Base-by-base conservation (phyloP, 2,888 invertebrate species). In the Morpho helenor region DNA sequence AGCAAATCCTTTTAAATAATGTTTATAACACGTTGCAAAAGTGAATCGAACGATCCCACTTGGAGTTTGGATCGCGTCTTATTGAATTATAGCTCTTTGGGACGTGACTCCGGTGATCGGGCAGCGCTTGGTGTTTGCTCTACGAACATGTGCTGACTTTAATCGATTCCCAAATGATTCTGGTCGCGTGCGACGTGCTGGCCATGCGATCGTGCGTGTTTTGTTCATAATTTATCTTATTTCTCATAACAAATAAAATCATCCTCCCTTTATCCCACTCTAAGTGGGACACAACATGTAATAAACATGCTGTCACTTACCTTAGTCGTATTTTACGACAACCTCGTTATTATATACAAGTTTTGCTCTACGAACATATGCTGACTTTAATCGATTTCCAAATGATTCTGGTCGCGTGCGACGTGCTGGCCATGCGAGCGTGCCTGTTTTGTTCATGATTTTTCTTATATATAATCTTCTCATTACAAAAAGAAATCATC, bases 161-260 rank as follows among this genome's bases (percentile, higher is more conserved):
- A 84, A 85, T 84, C 82, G 82, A 80, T 82, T 81, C 72, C 73
- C 74, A 74, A 79, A 77, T 76, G 77, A 82, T 82, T 80, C 79
- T 72, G 68, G 74, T 79, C 77, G 75, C 74, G 70, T 72, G 68
- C 68, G 68, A 59, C 58, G 66, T 59, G 66, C 61, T 56, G 62
- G 56, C 56, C 68, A 3, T 31, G 31, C 70, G 66, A 59, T 64
- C 76, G 73, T 75, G 74, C 31, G 31, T 31, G 31, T 5, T 31
- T 31, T 31, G 31, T 5, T 31, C 31, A 31, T 5, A 31, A 31
- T 31, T 31, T 31, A 31, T 31, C 31, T 31, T 31, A 5, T 2
- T 31, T 31, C 23, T 23, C 23, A 31, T 31, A 31, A 31, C 5
- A 31, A 31, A 23, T n/a, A n/a, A n/a, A n/a, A n/a, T n/a, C n/a